These are phyloP conservation scores for Lasiurus cinereus DNA, from an alignment of 2,113 vertebrate genomes.

Conservation along the genomic window DNA sequence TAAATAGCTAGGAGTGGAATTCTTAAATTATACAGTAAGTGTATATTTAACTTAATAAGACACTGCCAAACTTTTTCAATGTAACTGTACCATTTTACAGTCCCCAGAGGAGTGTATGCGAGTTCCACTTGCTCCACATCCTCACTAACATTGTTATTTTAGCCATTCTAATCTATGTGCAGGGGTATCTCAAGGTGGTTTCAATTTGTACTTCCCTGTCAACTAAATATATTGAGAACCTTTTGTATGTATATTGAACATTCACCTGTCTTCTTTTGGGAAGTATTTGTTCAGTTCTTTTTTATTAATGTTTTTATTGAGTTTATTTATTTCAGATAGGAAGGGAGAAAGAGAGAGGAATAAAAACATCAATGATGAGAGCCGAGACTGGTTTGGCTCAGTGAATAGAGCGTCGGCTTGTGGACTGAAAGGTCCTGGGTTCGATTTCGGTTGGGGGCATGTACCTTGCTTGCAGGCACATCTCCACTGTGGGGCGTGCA, in stretches of 20 bases:
- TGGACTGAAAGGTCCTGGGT: too few species aligned
- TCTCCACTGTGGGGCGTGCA: too few species aligned
- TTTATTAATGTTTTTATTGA: too few species aligned
- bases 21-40: background rate
- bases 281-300: background rate
- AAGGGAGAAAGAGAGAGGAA: too few species aligned
- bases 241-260: background rate
- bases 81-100: background rate
- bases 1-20: background rate
- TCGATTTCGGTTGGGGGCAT: too few species aligned
- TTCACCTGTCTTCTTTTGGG: background rate
- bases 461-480: too few species aligned
- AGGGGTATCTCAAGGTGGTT: background rate
- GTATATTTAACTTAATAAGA: background rate
- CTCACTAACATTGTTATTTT: background rate
- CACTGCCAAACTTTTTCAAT: background rate
- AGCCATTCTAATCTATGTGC: background rate
- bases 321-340: too few species aligned
- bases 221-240: background rate
- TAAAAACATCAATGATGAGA: too few species aligned
- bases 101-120: background rate
- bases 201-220: conserved; percentile 14
- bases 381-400: too few species aligned
- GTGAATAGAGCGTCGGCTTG: too few species aligned
- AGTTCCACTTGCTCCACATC: background rate